These are phyloP conservation scores for Hippocampus comes DNA, from an alignment of 2,113 vertebrate species.

Conservation along the genomic window DNA sequence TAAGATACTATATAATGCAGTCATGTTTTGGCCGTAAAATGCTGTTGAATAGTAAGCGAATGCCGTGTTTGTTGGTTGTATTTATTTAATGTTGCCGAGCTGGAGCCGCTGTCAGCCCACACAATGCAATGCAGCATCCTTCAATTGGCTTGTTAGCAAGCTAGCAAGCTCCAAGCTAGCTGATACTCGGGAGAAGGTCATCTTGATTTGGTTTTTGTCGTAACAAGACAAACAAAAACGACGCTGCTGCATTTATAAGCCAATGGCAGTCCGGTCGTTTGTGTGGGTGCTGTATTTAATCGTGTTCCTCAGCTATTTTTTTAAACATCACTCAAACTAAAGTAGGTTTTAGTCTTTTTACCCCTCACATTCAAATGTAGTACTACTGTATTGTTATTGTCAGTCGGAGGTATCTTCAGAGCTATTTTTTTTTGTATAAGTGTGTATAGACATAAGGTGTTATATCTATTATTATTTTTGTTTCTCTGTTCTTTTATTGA, in stretches of 20 bases:
- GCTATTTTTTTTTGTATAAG: no score
- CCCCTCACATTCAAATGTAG: no score
- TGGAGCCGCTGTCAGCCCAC: slow-evolving; percentile 47
- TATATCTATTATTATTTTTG: no score
- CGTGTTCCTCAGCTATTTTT: neutral
- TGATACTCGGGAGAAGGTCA: neutral
- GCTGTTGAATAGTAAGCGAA: fast-evolving
- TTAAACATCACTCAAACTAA: no score
- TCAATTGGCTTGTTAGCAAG: slow-evolving; percentile 1
- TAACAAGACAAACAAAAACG: neutral
- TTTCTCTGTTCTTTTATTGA: no score
- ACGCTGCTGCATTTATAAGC: neutral
- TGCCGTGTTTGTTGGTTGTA: neutral
- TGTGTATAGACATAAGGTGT: no score
- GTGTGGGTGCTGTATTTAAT: neutral
- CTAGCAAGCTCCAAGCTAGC: slow-evolving; percentile 25
- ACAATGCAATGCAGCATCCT: slow-evolving; percentile 40
- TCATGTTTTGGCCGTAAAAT: neutral
- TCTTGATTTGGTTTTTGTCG: neutral
- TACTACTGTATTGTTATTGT: no score
- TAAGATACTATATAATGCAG: neutral
- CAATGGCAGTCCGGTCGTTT: no score
- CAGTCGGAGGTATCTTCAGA: no score
- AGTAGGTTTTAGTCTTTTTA: no score
- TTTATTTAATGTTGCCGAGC: neutral